Conservation (phyloP, 2,797 vertebrate genomes). For the Clarias pachynema region DNA sequence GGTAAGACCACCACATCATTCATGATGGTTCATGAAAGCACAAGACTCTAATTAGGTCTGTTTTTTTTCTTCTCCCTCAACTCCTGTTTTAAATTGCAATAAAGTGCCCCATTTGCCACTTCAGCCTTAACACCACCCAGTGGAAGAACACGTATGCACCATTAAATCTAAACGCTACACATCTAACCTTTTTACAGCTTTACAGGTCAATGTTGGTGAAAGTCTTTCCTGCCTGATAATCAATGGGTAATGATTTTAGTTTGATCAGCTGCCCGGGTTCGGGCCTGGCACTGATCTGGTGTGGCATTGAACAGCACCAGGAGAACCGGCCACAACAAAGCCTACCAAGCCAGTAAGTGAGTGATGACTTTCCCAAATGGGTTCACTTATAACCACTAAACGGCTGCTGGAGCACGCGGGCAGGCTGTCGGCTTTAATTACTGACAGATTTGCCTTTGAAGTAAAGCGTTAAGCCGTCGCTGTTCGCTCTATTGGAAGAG, state of each 20-base stretch:
- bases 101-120: neutral
- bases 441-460: constrained; percentile 51
- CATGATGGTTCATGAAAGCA: neutral
- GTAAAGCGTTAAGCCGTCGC: constrained; percentile 22
- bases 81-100: neutral
- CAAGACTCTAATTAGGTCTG: neutral
- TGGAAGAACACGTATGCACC: constrained; percentile 6
- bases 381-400: constrained; percentile 46
- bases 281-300: constrained; percentile 11
- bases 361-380: constrained; percentile 38
- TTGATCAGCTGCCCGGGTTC: constrained; percentile 19
- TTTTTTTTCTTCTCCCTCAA: neutral
- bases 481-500: constrained; percentile 30
- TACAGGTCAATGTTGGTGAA: neutral
- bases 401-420: constrained; percentile 44
- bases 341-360: constrained; percentile 23
- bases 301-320: constrained; percentile 24
- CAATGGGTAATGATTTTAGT: constrained; percentile 29
- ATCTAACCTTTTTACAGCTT: neutral
- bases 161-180: neutral
- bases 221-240: neutral
- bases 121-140: constrained; percentile 24
- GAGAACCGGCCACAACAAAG: constrained; percentile 54
- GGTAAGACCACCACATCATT: neutral
- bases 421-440: constrained; percentile 48